These are phyloP conservation scores for Hemichromis elongatus DNA, from an alignment of 2,113 vertebrate species.

Conservation along the genomic window DNA sequence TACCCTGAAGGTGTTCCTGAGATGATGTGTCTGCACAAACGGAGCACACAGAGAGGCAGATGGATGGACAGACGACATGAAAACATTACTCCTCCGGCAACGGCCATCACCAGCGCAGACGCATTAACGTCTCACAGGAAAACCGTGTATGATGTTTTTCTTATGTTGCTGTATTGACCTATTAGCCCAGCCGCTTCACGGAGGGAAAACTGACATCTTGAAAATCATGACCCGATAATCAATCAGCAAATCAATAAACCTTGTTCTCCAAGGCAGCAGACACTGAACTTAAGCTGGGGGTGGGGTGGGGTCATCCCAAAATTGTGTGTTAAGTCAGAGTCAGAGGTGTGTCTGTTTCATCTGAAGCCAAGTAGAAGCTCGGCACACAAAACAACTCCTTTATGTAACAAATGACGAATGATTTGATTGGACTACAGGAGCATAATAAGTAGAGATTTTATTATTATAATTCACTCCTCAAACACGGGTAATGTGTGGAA, in stretches of 20 bases:
- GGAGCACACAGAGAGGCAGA: background rate
- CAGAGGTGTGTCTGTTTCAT: background rate
- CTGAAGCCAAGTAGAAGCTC: background rate
- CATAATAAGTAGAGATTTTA: background rate
- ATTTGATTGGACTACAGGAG: background rate
- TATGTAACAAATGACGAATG: background rate
- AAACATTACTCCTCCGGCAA: background rate
- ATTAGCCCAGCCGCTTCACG: background rate
- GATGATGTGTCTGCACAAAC: background rate
- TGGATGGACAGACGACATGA: background rate
- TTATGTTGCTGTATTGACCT: too few species aligned
- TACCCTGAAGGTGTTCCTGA: rapidly evolving
- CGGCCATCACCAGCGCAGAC: background rate
- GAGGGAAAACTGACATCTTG: background rate
- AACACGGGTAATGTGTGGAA: background rate
- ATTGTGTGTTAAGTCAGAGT: background rate
- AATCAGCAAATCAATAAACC: background rate
- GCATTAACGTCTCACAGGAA: background rate
- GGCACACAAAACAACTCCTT: background rate
- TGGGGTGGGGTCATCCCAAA: too few species aligned
- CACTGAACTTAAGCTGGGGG: background rate
- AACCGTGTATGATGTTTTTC: background rate
- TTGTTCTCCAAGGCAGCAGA: background rate
- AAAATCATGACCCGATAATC: background rate
- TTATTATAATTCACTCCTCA: background rate